Conservation (phyloP, 2,888 invertebrate genomes). For the Lacanobia wlatinum region DNA sequence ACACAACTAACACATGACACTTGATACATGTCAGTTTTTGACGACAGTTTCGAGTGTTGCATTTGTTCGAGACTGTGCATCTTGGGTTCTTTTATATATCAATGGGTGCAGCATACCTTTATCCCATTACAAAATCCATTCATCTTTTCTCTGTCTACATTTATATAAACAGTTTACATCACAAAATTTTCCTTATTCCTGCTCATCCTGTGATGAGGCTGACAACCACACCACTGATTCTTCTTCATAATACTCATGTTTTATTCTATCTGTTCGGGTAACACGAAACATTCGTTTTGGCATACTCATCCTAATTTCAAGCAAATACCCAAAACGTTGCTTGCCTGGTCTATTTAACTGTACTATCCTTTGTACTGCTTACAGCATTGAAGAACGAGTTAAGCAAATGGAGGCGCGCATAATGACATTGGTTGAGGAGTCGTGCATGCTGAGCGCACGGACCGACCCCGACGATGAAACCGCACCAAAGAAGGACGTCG, state of each 20-base stretch:
- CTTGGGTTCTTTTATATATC: too few species aligned
- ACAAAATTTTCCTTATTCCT: not conserved
- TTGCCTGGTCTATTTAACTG: not conserved
- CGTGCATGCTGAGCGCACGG: conserved; percentile 91
- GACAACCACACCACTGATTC: too few species aligned
- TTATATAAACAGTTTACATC: not conserved
- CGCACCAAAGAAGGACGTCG: conserved; percentile 77
- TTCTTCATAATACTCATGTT: not conserved
- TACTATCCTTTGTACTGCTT: conserved; percentile 35
- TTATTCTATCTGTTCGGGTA: not conserved
- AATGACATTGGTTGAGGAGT: conserved; percentile 97
- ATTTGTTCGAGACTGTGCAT: too few species aligned
- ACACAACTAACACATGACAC: too few species aligned
- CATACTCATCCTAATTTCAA: not conserved
- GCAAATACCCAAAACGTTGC: not conserved
- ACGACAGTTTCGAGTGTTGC: too few species aligned
- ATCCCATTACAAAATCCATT: not conserved
- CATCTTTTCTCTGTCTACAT: not conserved
- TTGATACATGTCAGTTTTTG: too few species aligned
- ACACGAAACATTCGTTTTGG: not conserved
- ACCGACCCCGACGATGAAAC: conserved; percentile 80
- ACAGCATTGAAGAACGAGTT: conserved; percentile 97
- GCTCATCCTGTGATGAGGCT: too few species aligned
- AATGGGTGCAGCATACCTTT: too few species aligned
- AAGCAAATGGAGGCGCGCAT: conserved; percentile 97